Evolutionary conservation across 1,140 invertebrate genomes (phyloP).

Genomic region (Epicauta chinensis): DNA sequence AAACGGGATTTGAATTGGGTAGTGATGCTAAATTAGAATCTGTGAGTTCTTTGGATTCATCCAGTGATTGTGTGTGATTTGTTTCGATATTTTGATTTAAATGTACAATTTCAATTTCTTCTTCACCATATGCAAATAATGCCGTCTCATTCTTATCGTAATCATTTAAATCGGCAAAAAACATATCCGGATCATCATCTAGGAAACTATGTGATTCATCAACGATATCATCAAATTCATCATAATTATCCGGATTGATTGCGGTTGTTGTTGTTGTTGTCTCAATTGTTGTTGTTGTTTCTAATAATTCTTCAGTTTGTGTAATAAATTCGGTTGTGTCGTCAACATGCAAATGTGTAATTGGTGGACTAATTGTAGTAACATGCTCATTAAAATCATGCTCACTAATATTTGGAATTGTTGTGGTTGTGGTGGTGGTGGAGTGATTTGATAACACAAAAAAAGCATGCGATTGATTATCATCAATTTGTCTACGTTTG

Average conservation of each 20-base stretch:
- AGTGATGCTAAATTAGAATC: slow-evolving; percentile 21
- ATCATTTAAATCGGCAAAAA: slow-evolving; percentile 2
- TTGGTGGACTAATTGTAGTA: slow-evolving; percentile 25
- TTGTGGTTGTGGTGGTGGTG: slow-evolving; percentile 17
- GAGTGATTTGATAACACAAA: slow-evolving; percentile 24
- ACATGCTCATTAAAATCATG: slow-evolving; percentile 32
- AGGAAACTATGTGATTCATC: slow-evolving; percentile 6
- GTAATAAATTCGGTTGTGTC: too few species aligned
- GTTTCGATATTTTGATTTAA: slow-evolving; percentile 1
- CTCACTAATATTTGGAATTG: slow-evolving; percentile 19
- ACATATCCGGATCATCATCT: slow-evolving; percentile 5
- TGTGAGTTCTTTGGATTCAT: slow-evolving; percentile 34
- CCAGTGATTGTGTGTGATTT: slow-evolving; percentile 5
- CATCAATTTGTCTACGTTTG: slow-evolving; percentile 39
- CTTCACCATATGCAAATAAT: slow-evolving; percentile 1
- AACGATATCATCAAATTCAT: slow-evolving; percentile 1
- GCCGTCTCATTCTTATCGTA: not conserved
- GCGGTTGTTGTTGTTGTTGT: not conserved
- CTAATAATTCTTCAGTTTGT: too few species aligned
- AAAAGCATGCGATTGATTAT: slow-evolving; percentile 30
- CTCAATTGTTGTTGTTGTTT: not conserved
- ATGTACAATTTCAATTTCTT: not conserved
- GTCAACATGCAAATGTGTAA: slow-evolving; percentile 19
- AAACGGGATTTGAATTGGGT: slow-evolving; percentile 13
- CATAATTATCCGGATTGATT: not conserved